These are phyloP conservation scores for Anomalospiza imberbis DNA, from an alignment of 2,797 vertebrate species.

Conservation along the genomic window DNA sequence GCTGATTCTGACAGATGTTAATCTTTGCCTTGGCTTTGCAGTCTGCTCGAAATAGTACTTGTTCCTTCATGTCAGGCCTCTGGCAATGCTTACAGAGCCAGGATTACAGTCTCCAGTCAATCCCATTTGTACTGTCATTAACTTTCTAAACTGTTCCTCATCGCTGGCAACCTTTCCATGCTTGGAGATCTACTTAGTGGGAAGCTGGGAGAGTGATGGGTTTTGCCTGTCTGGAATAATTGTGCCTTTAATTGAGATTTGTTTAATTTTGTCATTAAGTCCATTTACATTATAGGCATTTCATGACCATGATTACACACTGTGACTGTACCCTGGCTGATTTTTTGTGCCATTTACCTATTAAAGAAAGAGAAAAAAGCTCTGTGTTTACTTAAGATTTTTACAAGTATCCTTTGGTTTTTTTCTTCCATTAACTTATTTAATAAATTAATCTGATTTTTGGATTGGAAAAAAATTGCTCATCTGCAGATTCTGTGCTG, in stretches of 20 bases:
- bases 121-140: slow-evolving; percentile 29
- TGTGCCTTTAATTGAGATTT: background rate
- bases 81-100: slow-evolving; percentile 25
- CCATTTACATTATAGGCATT: background rate
- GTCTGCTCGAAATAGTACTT: background rate
- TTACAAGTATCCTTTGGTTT: background rate
- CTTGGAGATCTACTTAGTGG: background rate
- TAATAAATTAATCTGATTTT: background rate
- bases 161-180: background rate
- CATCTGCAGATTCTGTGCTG: background rate
- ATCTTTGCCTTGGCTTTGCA: slow-evolving; percentile 36
- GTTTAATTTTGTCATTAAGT: slow-evolving; percentile 18
- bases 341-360: background rate
- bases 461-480: background rate
- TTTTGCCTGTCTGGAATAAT: background rate
- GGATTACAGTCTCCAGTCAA: slow-evolving; percentile 20
- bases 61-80: slow-evolving; percentile 43
- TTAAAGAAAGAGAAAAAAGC: background rate
- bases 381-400: background rate
- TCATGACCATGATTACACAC: background rate
- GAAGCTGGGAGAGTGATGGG: background rate
- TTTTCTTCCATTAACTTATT: background rate
- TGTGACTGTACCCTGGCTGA: background rate
- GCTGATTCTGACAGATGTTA: slow-evolving; percentile 19
- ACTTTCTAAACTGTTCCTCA: slow-evolving; percentile 16